Evolutionary conservation across 2,797 vertebrate species (phyloP).

Genomic region (Chrosomus eos): DNA sequence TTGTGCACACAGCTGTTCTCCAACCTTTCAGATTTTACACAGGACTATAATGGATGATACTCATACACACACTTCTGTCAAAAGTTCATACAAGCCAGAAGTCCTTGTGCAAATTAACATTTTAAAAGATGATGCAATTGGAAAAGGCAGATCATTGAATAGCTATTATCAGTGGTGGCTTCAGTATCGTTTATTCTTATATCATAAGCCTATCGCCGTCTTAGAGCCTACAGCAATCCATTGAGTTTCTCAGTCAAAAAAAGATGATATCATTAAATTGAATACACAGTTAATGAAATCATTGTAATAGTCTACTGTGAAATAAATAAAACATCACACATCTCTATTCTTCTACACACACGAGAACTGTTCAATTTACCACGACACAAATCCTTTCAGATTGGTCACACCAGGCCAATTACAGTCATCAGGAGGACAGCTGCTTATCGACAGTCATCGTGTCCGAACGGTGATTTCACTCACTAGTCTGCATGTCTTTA

Average conservation of each 20-base stretch:
- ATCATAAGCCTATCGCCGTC: neutral
- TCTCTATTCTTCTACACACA: conserved; percentile 3
- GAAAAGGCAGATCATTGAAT: neutral
- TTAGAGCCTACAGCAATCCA: neutral
- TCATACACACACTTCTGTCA: conserved; percentile 59
- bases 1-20: conserved; percentile 71
- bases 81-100: conserved; percentile 55
- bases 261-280: neutral
- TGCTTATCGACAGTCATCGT: conserved; percentile 63
- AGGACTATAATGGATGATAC: conserved; percentile 77
- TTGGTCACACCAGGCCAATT: conserved; percentile 46
- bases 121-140: neutral
- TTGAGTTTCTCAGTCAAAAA: neutral
- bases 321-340: neutral
- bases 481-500: conserved; percentile 74
- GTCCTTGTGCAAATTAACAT: neutral
- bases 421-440: conserved; percentile 34
- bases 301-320: neutral
- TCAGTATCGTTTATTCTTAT: neutral
- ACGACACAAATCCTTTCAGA: conserved; percentile 35
- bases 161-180: neutral
- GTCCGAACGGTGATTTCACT: conserved; percentile 79
- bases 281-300: no score
- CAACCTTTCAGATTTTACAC: conserved; percentile 74
- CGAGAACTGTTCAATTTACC: conserved; percentile 18